Conservation (phyloP, 2,888 invertebrate species). For the Gastracanthus pulcherrimus region DNA sequence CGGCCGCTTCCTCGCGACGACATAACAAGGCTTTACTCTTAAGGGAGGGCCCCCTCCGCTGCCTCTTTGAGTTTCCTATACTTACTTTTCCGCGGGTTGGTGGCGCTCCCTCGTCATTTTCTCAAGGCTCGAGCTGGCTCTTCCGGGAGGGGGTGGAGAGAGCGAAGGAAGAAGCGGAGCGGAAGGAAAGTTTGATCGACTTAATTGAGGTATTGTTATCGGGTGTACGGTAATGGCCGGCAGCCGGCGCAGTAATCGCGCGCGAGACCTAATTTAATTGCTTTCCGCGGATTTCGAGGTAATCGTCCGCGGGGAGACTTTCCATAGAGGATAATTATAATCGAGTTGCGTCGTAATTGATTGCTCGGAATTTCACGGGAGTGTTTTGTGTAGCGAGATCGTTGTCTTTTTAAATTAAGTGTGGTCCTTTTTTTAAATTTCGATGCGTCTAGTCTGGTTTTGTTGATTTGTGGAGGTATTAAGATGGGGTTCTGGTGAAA, state of each 20-base stretch:
- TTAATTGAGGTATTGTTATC: slow-evolving; percentile 43
- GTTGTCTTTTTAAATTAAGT: too few species aligned
- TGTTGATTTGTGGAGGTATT: too few species aligned
- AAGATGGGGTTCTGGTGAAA: too few species aligned
- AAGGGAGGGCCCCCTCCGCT: slow-evolving; percentile 43
- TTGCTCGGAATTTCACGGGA: too few species aligned
- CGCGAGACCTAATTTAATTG: slow-evolving; percentile 12
- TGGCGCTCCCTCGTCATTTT: neutral
- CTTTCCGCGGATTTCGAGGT: slow-evolving; percentile 1
- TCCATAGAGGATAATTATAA: neutral
- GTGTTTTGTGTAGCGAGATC: too few species aligned
- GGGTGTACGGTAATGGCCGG: neutral
- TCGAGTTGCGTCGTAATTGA: neutral
- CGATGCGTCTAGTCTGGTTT: too few species aligned
- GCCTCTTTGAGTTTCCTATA: slow-evolving; percentile 27
- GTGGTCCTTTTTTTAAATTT: too few species aligned
- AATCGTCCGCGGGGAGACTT: neutral
- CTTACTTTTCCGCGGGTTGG: neutral
- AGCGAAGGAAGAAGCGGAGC: too few species aligned
- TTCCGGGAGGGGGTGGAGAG: too few species aligned
- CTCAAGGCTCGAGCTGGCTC: neutral
- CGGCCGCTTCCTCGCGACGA: neutral
- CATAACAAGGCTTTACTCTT: slow-evolving; percentile 63
- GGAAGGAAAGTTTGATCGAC: slow-evolving; percentile 46
- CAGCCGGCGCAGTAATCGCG: neutral